Evolutionary conservation across 2,888 invertebrate genomes (phyloP).

Genomic region (Epistrophe eligans): DNA sequence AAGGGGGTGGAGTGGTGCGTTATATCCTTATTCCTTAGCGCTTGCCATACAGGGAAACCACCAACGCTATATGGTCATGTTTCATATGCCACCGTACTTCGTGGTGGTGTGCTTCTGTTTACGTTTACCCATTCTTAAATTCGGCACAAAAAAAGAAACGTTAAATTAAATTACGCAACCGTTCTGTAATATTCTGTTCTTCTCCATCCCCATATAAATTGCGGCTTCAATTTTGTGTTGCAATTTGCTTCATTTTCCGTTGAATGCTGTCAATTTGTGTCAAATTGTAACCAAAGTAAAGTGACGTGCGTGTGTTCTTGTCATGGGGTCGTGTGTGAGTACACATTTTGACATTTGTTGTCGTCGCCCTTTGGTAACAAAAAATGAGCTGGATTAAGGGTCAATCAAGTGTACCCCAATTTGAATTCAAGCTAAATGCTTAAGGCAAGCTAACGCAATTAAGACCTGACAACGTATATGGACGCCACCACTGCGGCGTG

Average conservation of each 20-base stretch:
- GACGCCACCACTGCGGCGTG: neutral
- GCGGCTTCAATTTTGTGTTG: constrained; percentile 53
- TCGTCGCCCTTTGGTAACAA: constrained; percentile 38
- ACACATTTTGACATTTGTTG: constrained; percentile 56
- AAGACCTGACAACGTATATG: constrained; percentile 35
- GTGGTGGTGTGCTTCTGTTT: constrained; percentile 40
- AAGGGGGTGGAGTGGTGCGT: constrained; percentile 37
- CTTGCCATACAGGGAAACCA: constrained; percentile 26
- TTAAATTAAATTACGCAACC: constrained; percentile 70
- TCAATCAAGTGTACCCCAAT: constrained; percentile 65
- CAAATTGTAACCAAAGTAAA: constrained; percentile 64
- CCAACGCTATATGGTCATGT: constrained; percentile 58
- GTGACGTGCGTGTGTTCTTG: constrained; percentile 56
- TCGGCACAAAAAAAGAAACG: constrained; percentile 32
- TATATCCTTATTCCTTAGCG: constrained; percentile 13
- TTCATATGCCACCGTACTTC: constrained; percentile 25
- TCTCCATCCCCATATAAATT: constrained; percentile 7
- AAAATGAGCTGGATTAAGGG: constrained; percentile 53
- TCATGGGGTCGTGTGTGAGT: constrained; percentile 62
- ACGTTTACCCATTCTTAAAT: constrained; percentile 29
- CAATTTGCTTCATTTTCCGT: constrained; percentile 62
- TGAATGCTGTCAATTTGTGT: constrained; percentile 74
- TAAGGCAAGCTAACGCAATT: constrained; percentile 52
- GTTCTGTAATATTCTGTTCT: constrained; percentile 15
- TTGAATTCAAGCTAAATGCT: constrained; percentile 34